Evolutionary conservation across 2,797 vertebrate species (phyloP), one percentile per base, ranked within the genome.

Genomic region (Jordanella pulchra): DNA sequence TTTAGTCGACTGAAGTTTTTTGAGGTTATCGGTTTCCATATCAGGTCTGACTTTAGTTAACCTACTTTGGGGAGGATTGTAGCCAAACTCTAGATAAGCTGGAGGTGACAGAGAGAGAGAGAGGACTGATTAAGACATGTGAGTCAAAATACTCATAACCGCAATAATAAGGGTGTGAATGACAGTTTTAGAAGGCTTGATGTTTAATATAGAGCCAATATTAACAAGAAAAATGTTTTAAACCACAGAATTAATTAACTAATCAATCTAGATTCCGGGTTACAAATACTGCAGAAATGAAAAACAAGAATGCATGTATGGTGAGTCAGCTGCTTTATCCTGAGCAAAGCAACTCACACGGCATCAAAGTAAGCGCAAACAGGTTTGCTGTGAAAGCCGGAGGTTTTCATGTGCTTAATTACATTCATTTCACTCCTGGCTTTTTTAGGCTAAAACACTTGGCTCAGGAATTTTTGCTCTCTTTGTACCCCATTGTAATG

Each of bases 331-430:
- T 5, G 35, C 75, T 84, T 78, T 67, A 53, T 73, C 63, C 86
- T 81, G 65, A 77, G 87, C 71, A 78, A 75, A 86, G 78, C 77
- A 39, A 69, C 80, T 80, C 35, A 27, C 84, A 82, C 35, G 78
- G 77, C 84, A 86, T 78, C 84, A 67, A 88, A 84, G 69, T 84
- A 86, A 83, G 78, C 87, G 89, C 9, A 90, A 87, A 91, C 69
- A 76, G 81, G 86, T 89, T 92, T 91, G 79, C 83, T 86, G 80
- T 77, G 84, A 89, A 89, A 87, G 83, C 84, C 64, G 48, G 83
- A 89, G 89, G 89, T 91, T 89, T 90, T 91, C 91, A 90, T 85
- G 88, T 83, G 76, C 78, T 89, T 92, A 92, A 93, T 92, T 89
- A 90, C 84, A 82, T 89, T 91, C 65, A 89, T 91, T 93, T 91